A percentile compares a stretch with the other conserved stretches of the same genome.
phyloP scores from a whole-genome alignment of 1,140 invertebrate species.

The Teleogryllus occipitalis region DNA sequence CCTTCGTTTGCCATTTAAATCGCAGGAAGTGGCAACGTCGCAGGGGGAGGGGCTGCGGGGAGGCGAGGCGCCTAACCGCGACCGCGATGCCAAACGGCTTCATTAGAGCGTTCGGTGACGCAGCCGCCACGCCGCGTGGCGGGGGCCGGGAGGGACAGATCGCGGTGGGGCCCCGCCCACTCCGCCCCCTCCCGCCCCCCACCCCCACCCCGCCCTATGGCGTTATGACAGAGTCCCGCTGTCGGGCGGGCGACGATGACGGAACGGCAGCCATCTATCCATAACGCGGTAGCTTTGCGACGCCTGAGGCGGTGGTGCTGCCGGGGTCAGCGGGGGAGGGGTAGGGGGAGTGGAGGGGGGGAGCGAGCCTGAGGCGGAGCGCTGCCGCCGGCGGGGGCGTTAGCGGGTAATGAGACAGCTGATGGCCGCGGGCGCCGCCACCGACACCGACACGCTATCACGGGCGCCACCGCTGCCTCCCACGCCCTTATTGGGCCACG shows the following conservation, averaged over 20 bases:
- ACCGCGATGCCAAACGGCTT: not conserved
- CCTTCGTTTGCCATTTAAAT: no score
- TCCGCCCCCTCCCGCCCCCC: no score
- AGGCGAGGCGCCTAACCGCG: not conserved
- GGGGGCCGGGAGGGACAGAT: not conserved
- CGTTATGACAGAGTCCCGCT: not conserved
- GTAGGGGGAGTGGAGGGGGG: no score
- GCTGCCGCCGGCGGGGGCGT: not conserved
- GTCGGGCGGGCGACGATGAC: not conserved
- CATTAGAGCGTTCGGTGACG: not conserved
- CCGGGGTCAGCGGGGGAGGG: no score
- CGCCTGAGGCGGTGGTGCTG: not conserved
- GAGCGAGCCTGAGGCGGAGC: not conserved
- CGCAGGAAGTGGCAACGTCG: no score
- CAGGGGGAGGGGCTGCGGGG: not conserved
- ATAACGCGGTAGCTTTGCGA: not conserved
- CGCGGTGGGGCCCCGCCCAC: no score
- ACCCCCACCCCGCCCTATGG: not conserved
- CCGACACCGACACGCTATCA: no score
- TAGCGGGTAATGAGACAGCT: not conserved
- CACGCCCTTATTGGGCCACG: no score
- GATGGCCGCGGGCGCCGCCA: not conserved
- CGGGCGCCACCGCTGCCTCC: no score
- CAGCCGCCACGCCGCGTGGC: not conserved
- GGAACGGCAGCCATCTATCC: not conserved